Conservation (phyloP, 2,113 vertebrate genomes). For the Seriola quinqueradiata region DNA sequence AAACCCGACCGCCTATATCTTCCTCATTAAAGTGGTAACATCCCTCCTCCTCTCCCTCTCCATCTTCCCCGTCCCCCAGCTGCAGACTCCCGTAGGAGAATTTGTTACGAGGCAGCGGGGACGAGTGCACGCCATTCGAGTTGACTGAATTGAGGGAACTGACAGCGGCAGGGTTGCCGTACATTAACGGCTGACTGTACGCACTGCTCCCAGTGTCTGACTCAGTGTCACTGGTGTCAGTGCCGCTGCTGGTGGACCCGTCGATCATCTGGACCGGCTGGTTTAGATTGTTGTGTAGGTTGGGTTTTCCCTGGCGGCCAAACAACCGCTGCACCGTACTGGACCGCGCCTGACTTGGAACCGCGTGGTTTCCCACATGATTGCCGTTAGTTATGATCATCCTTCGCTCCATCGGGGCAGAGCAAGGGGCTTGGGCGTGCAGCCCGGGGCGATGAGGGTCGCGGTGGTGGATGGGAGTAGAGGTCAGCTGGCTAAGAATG, state of each 20-base stretch:
- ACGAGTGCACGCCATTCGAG: slow-evolving; percentile 52
- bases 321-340: slow-evolving; percentile 73
- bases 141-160: slow-evolving; percentile 77
- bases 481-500: slow-evolving; percentile 89
- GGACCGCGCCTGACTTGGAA: slow-evolving; percentile 75
- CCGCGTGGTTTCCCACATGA: slow-evolving; percentile 52
- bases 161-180: slow-evolving; percentile 85
- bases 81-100: slow-evolving; percentile 84
- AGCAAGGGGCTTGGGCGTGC: slow-evolving; percentile 55
- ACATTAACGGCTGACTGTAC: slow-evolving; percentile 84
- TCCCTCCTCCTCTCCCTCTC: slow-evolving; percentile 69
- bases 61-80: slow-evolving; percentile 85
- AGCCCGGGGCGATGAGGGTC: slow-evolving; percentile 46
- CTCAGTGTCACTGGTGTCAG: slow-evolving; percentile 92
- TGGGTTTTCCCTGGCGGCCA: slow-evolving; percentile 67
- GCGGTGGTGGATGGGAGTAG: slow-evolving; percentile 76
- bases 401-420: slow-evolving; percentile 78
- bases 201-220: slow-evolving; percentile 85
- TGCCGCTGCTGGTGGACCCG: slow-evolving; percentile 91
- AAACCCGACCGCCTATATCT: slow-evolving; percentile 79
- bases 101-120: slow-evolving; percentile 76
- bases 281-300: slow-evolving; percentile 73
- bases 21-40: slow-evolving; percentile 86
- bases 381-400: slow-evolving; percentile 84
- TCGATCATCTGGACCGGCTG: slow-evolving; percentile 88